Evolutionary conservation across 2,888 invertebrate genomes (phyloP), one percentile per base, ranked within the genome.

Genomic region (Apamea crenata): DNA sequence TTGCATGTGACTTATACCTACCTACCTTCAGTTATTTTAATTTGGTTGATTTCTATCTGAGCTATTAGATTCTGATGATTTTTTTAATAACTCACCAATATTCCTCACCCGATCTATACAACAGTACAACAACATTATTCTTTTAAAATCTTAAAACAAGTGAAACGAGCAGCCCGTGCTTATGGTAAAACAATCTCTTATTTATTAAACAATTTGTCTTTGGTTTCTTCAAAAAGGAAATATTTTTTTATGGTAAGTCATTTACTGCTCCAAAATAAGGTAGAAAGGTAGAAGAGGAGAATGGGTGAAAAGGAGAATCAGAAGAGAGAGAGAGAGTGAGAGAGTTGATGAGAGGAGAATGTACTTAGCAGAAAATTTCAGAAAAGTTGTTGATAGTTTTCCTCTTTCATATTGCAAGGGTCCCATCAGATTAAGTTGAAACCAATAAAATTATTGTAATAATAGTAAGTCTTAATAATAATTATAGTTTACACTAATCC

Each of bases 131-230:
- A 29, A n/a, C 21, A 40, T 69, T 53, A 63, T 50, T 53, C 50
- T 10, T 70, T 5, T 25, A 53, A 29, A 29, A 53, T 74, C 21
- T 25, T 75, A 29, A 53, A 68, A 74, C 18, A 40, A 68, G 18
- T 50, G 5, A 2, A 21, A 50, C 5, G 21, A n/a, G 8, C n/a
- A 36, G 25, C 25, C 12, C 25, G 44, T 63, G n/a, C 36, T 12
- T 32, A n/a, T 29, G 1, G 8, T 2, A 29, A 56, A 56, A 86
- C 44, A 77, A 65, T 69, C n/a, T 75, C 1, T 36, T 71, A 65
- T 75, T 84, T 75, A n/a, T 53, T 40, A 80, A 80, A 80, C 80
- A 84, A 61, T n/a, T 29, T 69, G 14, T 25, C 61, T 32, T 59
- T n/a, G 63, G 32, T 21, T 77, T 40, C 50, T 29, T 67, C 2